Base-by-base conservation (phyloP, 2,888 invertebrate genomes). In the Hypolimnas misippus region DNA sequence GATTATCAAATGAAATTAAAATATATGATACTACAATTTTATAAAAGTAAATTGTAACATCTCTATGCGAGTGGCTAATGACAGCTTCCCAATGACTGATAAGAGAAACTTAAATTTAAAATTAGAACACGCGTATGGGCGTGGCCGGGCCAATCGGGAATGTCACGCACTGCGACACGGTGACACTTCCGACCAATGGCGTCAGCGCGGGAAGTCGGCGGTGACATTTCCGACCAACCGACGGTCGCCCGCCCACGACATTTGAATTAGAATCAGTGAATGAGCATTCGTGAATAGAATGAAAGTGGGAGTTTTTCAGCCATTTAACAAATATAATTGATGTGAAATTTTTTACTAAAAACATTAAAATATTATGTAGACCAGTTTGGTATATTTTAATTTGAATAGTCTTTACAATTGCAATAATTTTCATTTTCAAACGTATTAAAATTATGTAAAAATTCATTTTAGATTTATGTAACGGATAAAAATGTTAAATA, bases 101-200 rank as follows among this genome's bases (percentile, higher is more conserved):
- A 42, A 31, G 55, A 56, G 12, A 44, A 51, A 60, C 51, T 63
- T 25, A 72, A 77, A 73, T 75, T 77, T 63, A 70, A 76, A 76
- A 73, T 72, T 70, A 73, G 70, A 76, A 68, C 69, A 72, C 69
- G 69, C 58, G 56, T 55, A 64, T 76, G 78, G 90, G 91, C 90
- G 90, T 85, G 87, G 79, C 73, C 66, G 68, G 67, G 60, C 89
- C 87, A 89, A 89, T 87, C 71, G 76, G 74, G 77, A 82, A 75
- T 88, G 89, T 90, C 89, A 86, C 90, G 82, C 83, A 76, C 72
- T 78, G 86, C 77, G 85, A 86, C 88, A 87, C 81, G 78, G 89
- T 92, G 91, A 92, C 91, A 92, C 67, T 87, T 88, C 77, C 77
- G 70, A 70, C 92, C 91, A 92, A 91, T 91, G 57, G 76, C 71